Evolutionary conservation across 2,888 invertebrate genomes (phyloP), one percentile per base, ranked within the genome.

Genomic region (Cosmorhoe ocellata): DNA sequence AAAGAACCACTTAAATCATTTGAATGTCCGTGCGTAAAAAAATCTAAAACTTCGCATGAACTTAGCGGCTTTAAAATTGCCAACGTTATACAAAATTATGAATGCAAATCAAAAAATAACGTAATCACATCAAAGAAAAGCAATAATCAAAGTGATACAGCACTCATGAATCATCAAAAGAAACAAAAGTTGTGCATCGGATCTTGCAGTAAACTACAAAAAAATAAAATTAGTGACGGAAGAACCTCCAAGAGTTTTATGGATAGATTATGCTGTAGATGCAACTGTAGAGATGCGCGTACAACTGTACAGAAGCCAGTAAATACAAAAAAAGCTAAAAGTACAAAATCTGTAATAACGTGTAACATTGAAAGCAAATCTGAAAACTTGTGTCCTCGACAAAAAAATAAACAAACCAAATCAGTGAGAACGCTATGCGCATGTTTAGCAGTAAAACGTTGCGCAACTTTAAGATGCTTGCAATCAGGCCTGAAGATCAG

Each of bases 31-130:
- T n/a, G n/a, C n/a, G n/a, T n/a, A n/a, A n/a, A n/a, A n/a, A n/a
- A n/a, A n/a, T n/a, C 13, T 49, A 9, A 47, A 50, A 27, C 32
- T 12, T 22, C 32, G 26, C 57, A 69, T 59, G 4, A 6, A 11
- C 36, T 30, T 26, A 39, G 34, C 24, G 10, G 39, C 14, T 14
- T 11, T 6, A 26, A 36, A 36, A 36, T 34, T 14, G 9, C 31
- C 11, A 12, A 1, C 12, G 7, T 9, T 22, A n/a, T 33, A 33
- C 14, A 2, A n/a, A 14, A 33, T 13, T 13, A 13, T 39, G 6
- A 28, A 13, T 28, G 6, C 12, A 28, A 11, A 40, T 11, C 31
- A 28, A 28, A 39, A 11, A n/a, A 24, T 7, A 13, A 28, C 13
- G 8, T 12, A 30, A 26, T 18, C 1, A 27, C 1, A n/a, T 8